Evolutionary conservation across 2,797 vertebrate species (phyloP).

Genomic region (Avahi laniger): DNA sequence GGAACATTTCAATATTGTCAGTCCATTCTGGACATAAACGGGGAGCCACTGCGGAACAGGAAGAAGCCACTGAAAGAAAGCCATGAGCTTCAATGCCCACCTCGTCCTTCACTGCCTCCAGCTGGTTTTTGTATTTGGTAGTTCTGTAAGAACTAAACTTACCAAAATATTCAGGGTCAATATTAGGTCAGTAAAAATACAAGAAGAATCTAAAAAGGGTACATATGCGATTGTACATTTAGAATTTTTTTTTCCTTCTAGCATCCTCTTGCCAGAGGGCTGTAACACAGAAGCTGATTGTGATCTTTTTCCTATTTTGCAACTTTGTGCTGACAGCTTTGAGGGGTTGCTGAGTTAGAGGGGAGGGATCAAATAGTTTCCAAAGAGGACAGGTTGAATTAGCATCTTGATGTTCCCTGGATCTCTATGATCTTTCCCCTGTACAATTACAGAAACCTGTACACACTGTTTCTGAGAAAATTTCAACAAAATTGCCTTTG

Average conservation of each 20-base stretch:
- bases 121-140: not conserved
- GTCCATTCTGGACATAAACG: not conserved
- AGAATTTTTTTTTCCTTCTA: not conserved
- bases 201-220: not conserved
- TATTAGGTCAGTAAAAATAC: not conserved
- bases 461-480: conserved; percentile 58
- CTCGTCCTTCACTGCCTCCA: not conserved
- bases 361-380: conserved; percentile 16
- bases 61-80: not conserved
- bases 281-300: not conserved
- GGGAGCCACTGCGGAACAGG: not conserved
- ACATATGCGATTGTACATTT: not conserved
- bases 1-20: not conserved
- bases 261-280: not conserved
- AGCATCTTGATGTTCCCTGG: conserved; percentile 44
- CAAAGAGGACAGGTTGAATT: conserved; percentile 2
- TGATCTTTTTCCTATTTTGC: not conserved
- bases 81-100: not conserved
- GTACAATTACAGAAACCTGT: conserved; percentile 24
- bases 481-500: conserved; percentile 53
- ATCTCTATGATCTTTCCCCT: not conserved
- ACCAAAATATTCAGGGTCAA: not conserved
- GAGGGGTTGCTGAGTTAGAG: not conserved
- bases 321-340: not conserved
- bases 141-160: not conserved